phyloP scores from a whole-genome alignment of 2,888 invertebrate genomes.

The Petrolisthes cinctipes region DNA sequence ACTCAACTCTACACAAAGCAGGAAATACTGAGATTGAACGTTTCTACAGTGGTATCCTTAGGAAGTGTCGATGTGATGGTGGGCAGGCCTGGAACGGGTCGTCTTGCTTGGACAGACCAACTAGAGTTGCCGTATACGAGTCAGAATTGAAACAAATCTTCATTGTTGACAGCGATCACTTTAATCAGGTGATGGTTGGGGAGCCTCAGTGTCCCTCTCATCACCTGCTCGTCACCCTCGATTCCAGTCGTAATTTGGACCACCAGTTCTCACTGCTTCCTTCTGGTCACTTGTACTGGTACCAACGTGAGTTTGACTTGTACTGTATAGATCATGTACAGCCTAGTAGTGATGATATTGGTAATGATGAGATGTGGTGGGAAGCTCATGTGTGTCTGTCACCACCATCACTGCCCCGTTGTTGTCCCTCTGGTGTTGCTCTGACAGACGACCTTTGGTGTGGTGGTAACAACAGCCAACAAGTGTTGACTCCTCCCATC shows the following conservation, averaged over 20 bases:
- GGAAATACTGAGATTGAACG: not conserved
- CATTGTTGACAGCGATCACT: conserved; percentile 9
- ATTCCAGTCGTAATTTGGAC: not conserved
- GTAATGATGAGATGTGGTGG: conserved; percentile 21
- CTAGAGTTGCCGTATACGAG: not conserved
- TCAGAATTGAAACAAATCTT: not conserved
- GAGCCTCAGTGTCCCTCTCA: conserved; percentile 9
- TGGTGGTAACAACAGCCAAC: not conserved
- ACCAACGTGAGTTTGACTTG: conserved; percentile 6
- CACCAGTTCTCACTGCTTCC: conserved; percentile 34
- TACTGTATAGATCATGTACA: conserved; percentile 52
- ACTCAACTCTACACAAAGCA: not conserved
- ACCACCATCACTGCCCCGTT: conserved; percentile 11
- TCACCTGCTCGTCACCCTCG: not conserved
- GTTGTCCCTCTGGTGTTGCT: not conserved
- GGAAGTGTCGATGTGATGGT: conserved; percentile 28
- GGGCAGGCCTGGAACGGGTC: conserved; percentile 1
- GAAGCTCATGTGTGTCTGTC: conserved; percentile 45
- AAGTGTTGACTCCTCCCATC: conserved; percentile 13
- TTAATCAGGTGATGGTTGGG: conserved; percentile 13
- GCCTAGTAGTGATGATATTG: not conserved
- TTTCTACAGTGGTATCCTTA: not conserved
- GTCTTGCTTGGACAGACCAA: not conserved
- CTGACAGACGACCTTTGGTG: not conserved
- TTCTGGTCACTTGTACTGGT: conserved; percentile 29